phyloP scores from a whole-genome alignment of 1,140 invertebrate genomes.

The Oreohelix idahoensis region DNA sequence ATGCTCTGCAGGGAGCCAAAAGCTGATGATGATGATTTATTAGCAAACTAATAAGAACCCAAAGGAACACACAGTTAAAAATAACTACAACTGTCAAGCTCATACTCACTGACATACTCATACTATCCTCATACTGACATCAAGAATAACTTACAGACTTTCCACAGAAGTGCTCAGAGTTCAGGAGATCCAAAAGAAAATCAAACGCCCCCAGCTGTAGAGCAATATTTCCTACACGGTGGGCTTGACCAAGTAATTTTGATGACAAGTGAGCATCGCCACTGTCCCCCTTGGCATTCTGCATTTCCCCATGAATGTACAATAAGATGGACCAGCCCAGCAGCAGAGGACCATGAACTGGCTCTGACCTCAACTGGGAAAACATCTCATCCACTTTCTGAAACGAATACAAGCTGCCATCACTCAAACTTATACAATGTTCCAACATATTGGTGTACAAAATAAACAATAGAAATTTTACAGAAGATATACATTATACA shows the following conservation, averaged over 20 bases:
- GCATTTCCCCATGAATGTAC: slow-evolving; percentile 51
- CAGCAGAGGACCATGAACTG: slow-evolving; percentile 69
- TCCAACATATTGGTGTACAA: not conserved
- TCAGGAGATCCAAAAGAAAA: slow-evolving; percentile 60
- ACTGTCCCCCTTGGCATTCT: slow-evolving; percentile 35
- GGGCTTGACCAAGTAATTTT: not conserved
- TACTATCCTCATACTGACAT: no score
- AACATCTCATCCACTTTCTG: slow-evolving; percentile 65
- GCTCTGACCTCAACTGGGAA: slow-evolving; percentile 54
- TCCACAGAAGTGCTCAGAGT: slow-evolving; percentile 60
- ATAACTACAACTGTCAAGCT: no score
- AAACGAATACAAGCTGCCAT: not conserved
- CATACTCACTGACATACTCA: no score
- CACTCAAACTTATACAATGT: not conserved
- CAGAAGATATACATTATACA: no score
- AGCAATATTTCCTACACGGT: slow-evolving; percentile 68
- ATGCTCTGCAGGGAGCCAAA: no score
- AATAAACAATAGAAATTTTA: no score
- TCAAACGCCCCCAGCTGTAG: slow-evolving; percentile 69
- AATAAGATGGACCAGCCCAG: slow-evolving; percentile 70
- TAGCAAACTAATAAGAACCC: no score
- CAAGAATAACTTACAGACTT: slow-evolving; percentile 58
- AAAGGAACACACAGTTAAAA: no score
- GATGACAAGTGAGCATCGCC: not conserved
- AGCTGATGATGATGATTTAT: no score